These are phyloP conservation scores for Acanthosoma haemorrhoidale DNA, from an alignment of 2,888 invertebrate genomes.

Conservation along the genomic window DNA sequence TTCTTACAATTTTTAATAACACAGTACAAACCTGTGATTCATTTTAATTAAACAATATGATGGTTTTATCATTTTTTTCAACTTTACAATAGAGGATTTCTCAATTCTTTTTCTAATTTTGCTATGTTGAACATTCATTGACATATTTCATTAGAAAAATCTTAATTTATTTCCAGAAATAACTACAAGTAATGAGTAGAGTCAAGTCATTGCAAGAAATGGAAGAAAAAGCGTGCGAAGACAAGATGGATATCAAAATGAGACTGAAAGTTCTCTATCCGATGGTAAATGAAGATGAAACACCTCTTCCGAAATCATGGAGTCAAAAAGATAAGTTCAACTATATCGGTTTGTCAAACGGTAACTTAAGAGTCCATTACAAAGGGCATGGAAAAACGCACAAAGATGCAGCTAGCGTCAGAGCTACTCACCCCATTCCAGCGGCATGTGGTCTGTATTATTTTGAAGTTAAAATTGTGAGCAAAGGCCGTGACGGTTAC, in stretches of 20 bases:
- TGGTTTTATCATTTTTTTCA: too few relatives aligned
- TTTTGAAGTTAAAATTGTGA: constrained; percentile 97
- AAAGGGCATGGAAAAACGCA: constrained; percentile 97
- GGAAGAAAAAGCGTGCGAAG: neutral
- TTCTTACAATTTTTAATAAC: too few relatives aligned
- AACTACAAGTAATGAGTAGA: too few relatives aligned
- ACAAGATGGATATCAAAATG: constrained; percentile 49
- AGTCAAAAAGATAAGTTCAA: constrained; percentile 96
- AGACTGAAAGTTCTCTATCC: constrained; percentile 87
- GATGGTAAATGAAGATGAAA: constrained; percentile 90
- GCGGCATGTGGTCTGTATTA: constrained; percentile 96
- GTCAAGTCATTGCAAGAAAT: constrained; percentile 13
- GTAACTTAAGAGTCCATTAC: constrained; percentile 96
- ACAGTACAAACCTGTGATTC: too few relatives aligned
- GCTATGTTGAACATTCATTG: too few relatives aligned
- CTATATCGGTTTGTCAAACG: constrained; percentile 93
- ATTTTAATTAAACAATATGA: too few relatives aligned
- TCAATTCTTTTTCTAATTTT: too few relatives aligned
- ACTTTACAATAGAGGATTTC: too few relatives aligned
- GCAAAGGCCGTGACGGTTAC: constrained; percentile 96
- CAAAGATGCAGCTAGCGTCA: constrained; percentile 96
- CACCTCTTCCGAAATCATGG: constrained; percentile 91
- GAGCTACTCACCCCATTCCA: constrained; percentile 93
- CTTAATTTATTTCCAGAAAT: too few relatives aligned
- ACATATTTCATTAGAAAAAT: too few relatives aligned